A percentile compares a stretch with the other conserved stretches of the same genome.
Evolutionary conservation across 2,888 invertebrate species (phyloP).

Genomic region (Yponomeuta plumbellus): DNA sequence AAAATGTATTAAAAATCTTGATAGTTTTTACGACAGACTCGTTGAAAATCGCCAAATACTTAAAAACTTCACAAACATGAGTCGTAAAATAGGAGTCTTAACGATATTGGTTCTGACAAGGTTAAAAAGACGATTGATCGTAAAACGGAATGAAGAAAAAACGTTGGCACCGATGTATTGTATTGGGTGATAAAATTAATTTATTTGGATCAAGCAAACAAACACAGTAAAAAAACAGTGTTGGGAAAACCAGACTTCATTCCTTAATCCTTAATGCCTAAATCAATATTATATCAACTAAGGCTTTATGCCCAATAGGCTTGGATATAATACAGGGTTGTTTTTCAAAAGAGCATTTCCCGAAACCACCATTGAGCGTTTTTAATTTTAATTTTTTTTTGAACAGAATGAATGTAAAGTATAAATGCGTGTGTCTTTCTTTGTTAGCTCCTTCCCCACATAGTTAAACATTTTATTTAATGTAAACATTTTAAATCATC

Average conservation of each 20-base stretch:
- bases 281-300: no score
- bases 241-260: not conserved
- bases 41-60: not conserved
- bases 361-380: no score
- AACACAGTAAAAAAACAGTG: not conserved
- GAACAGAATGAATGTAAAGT: no score
- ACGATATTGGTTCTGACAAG: slow-evolving; percentile 7
- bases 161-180: slow-evolving; percentile 4
- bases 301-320: no score
- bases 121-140: slow-evolving; percentile 8
- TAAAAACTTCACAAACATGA: not conserved
- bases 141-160: not conserved
- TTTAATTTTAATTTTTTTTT: no score
- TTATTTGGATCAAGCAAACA: slow-evolving; percentile 2
- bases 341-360: no score
- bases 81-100: slow-evolving; percentile 5
- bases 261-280: not conserved
- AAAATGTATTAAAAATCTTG: not conserved
- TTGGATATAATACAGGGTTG: no score
- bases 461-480: no score
- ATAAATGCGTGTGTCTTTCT: no score
- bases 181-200: slow-evolving; percentile 6
- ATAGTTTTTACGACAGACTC: not conserved
- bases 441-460: no score
- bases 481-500: no score